phyloP scores from a whole-genome alignment of 2,113 vertebrate species.

The Carassius gibelio region DNA sequence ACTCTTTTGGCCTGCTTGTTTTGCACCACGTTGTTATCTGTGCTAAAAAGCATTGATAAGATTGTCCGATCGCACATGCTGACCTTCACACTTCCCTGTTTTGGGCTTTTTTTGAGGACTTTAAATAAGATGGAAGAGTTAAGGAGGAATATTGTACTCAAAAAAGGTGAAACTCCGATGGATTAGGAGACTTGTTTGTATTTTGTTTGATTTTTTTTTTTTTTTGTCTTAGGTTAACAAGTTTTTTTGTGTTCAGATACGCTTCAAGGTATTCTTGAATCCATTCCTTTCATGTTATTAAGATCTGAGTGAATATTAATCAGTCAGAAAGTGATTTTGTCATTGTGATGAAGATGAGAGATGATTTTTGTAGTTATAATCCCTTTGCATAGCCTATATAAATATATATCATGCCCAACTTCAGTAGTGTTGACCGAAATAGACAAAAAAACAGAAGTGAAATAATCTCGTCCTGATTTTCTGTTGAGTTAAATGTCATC shows the following conservation, averaged over 20 bases:
- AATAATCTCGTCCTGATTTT: constrained; percentile 41
- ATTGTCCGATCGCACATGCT: constrained; percentile 53
- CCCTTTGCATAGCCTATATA: background rate
- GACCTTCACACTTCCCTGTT: constrained; percentile 46
- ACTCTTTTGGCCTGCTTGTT: constrained; percentile 58
- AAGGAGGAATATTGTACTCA: background rate
- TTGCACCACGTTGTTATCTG: constrained; percentile 44
- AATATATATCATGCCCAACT: constrained; percentile 32
- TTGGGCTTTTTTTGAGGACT: background rate
- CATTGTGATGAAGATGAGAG: constrained; percentile 47
- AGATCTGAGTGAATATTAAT: constrained; percentile 38
- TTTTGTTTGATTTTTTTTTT: constrained; percentile 16
- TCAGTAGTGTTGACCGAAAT: constrained; percentile 43
- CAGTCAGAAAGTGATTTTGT: constrained; percentile 29
- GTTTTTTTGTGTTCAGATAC: constrained; percentile 3
- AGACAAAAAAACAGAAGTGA: constrained; percentile 30
- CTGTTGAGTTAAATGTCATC: constrained; percentile 10
- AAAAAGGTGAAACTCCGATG: constrained; percentile 4
- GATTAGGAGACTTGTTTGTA: constrained; percentile 12
- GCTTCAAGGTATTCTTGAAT: constrained; percentile 18
- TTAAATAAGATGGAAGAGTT: constrained; percentile 22
- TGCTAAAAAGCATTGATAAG: constrained; percentile 50
- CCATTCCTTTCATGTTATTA: constrained; percentile 46
- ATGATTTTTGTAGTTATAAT: constrained; percentile 51
- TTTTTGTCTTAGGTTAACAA: background rate